Conservation (phyloP, 1,140 invertebrate genomes). For the Drosophila gunungcola region DNA sequence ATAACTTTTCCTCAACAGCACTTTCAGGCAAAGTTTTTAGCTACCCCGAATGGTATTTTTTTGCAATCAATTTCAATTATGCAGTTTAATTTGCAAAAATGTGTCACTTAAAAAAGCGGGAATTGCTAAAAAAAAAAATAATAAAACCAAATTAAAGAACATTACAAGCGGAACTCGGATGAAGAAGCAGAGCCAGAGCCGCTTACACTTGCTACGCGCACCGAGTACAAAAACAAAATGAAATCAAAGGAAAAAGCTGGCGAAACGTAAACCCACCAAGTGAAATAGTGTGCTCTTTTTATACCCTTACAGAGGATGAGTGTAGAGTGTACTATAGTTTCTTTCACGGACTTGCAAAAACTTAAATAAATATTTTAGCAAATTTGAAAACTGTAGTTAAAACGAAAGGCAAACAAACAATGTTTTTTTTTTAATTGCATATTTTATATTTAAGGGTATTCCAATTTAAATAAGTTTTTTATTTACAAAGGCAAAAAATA, state of each 20-base stretch:
- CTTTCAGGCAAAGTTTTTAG: constrained; percentile 10
- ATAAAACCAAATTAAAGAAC: constrained; percentile 14
- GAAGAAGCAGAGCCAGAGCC: constrained; percentile 13
- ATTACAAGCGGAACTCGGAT: constrained; percentile 34
- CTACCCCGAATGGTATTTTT: background rate
- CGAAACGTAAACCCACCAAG: constrained; percentile 25
- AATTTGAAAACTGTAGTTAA: too few species aligned
- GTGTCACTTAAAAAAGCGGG: background rate
- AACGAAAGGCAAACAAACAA: too few species aligned
- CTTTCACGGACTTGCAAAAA: too few species aligned
- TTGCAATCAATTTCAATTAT: background rate
- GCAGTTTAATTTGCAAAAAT: background rate
- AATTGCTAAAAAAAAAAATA: constrained; percentile 19
- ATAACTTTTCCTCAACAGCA: constrained; percentile 51
- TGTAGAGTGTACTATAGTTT: too few species aligned
- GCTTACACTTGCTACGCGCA: constrained; percentile 64
- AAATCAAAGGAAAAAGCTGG: constrained; percentile 35
- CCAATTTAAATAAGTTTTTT: too few species aligned
- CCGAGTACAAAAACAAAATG: constrained; percentile 69
- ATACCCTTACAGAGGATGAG: background rate
- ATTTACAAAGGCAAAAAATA: too few species aligned
- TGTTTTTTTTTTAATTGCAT: too few species aligned
- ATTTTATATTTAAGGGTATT: too few species aligned
- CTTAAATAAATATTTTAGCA: too few species aligned
- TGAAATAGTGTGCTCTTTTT: constrained; percentile 7